Percentiles rank a stretch among this genome's conserved stretches.
These are phyloP conservation scores for Bombyx huttoni DNA, from an alignment of 2,888 invertebrate genomes.

Conservation along the genomic window DNA sequence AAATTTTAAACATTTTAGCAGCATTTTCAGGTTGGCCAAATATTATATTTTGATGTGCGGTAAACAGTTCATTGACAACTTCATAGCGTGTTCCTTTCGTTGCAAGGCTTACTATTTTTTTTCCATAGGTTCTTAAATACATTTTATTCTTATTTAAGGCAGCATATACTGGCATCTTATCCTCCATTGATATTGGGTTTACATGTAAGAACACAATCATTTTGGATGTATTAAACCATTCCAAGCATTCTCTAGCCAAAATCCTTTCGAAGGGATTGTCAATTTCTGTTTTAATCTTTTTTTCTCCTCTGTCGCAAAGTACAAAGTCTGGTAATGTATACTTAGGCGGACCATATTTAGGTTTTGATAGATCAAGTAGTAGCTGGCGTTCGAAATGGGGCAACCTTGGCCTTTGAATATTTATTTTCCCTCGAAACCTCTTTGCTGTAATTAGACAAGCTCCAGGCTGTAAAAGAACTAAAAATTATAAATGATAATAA, in stretches of 20 bases:
- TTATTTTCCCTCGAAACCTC: conserved; percentile 82
- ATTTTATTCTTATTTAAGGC: conserved; percentile 77
- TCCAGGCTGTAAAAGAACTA: conserved; percentile 54
- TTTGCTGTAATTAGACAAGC: conserved; percentile 68
- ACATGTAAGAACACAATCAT: conserved; percentile 81
- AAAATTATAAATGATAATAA: conserved; percentile 13
- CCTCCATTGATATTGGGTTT: conserved; percentile 78
- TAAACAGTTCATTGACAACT: conserved; percentile 75
- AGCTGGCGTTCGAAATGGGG: conserved; percentile 80
- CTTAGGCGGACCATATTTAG: conserved; percentile 67
- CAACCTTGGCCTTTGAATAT: conserved; percentile 80
- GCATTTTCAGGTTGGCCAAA: conserved; percentile 79
- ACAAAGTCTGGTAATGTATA: conserved; percentile 51
- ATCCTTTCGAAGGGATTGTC: conserved; percentile 82
- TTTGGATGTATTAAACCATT: conserved; percentile 80
- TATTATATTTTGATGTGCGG: conserved; percentile 76
- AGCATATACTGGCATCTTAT: conserved; percentile 75
- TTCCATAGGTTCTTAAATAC: conserved; percentile 77
- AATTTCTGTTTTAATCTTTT: conserved; percentile 24
- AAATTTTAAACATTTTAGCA: conserved; percentile 73
- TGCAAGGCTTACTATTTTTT: conserved; percentile 76
- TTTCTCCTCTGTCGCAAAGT: conserved; percentile 61
- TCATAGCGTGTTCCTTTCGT: conserved; percentile 78
- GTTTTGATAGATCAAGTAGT: conserved; percentile 76
- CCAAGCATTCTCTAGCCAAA: conserved; percentile 78